Base-by-base conservation (phyloP, 1,140 invertebrate species). In the Macrocentrus cingulum region DNA sequence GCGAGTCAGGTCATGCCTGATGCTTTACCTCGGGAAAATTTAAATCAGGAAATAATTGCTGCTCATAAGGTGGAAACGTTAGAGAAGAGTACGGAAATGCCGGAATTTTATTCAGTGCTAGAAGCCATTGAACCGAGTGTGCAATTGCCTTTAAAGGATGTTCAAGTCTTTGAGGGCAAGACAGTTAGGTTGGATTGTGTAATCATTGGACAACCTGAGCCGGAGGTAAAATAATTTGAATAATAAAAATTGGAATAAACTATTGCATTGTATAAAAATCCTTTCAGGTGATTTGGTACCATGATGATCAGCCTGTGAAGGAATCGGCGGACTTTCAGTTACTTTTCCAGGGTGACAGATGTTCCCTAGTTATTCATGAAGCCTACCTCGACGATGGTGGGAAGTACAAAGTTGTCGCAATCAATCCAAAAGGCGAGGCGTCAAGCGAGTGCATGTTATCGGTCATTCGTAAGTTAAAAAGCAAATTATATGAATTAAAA, bases 141-240 rank as follows among this genome's bases (percentile, higher is more conserved):
- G 56, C 86, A 90, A 56, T 70, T 91, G 52, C 83, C 84, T 1
- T 77, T 95, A 6, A 85, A 85, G 69, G 85, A 92, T 75, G 72
- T 84, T 5, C 81, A 80, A 13, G 84, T 87, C n/a, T 81, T 81
- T 23, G 90, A 92, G 74, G 91, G 91, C 6, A 83, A 83, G 5
- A 82, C 82, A 18, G 85, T 88, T 2, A 80, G 86, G 39, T 75
- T 95, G 49, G 91, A 91, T 65, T 92, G 90, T 69, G 81, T 92
- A 39, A 92, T 95, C 65, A 83, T 91, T 48, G 91, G 90, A 1
- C 87, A 91, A 68, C 92, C 92, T 1, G 90, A 91, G 74, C 92
- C 91, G 0, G 90, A 91, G 80, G 90, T 87, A 69, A 68, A 57
- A 18, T 13, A 16, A 45, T 46, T 41, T 49, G 19, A 48, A 44